These are phyloP conservation scores for Hippocampus kuda DNA, from an alignment of 2,797 vertebrate genomes.

Conservation along the genomic window DNA sequence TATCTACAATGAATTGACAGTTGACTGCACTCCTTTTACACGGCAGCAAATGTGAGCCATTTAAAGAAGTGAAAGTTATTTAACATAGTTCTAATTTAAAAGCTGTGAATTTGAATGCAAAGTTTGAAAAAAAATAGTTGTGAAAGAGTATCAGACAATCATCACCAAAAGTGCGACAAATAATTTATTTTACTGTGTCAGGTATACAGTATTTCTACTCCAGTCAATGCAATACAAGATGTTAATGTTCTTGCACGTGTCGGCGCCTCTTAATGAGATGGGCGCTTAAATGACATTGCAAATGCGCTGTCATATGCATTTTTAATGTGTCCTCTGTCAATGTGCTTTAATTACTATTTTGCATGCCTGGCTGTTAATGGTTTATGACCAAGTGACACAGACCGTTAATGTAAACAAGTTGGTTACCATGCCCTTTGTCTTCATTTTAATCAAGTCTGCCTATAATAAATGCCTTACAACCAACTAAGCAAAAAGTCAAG, in stretches of 20 bases:
- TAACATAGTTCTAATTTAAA: too few species aligned
- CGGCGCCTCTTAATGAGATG: neutral
- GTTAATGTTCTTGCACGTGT: neutral
- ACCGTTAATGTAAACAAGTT: conserved; percentile 2
- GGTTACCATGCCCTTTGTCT: neutral
- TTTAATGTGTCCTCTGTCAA: neutral
- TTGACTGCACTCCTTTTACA: too few species aligned
- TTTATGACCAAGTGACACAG: conserved; percentile 3
- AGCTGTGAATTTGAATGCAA: too few species aligned
- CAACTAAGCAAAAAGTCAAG: neutral
- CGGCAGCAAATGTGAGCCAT: too few species aligned
- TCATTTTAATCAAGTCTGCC: neutral
- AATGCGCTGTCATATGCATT: neutral
- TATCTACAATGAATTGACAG: too few species aligned
- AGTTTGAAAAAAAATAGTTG: too few species aligned
- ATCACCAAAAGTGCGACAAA: too few species aligned
- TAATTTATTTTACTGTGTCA: too few species aligned
- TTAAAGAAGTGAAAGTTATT: too few species aligned
- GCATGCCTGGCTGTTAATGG: neutral
- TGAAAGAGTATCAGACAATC: too few species aligned
- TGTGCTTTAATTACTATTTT: neutral
- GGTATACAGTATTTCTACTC: neutral
- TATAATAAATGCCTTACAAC: neutral
- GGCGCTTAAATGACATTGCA: neutral
- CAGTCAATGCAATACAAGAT: neutral